Evolutionary conservation across 64 coral and sea anemone species (phyloP).

Genomic region (Trachythela sp.): DNA sequence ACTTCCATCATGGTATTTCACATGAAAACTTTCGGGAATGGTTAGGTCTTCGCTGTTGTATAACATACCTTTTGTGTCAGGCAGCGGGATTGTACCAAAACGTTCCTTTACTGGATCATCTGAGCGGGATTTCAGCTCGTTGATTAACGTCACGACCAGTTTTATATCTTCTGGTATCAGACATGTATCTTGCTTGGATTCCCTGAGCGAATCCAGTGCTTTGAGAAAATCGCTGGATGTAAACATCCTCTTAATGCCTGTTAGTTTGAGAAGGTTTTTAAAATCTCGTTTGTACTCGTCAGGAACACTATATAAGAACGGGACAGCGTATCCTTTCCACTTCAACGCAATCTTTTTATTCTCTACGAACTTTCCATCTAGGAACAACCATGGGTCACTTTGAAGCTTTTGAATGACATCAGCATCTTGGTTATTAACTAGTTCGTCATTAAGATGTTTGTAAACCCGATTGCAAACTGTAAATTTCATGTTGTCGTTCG

Average conservation of each 20-base stretch:
- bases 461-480: slow-evolving; percentile 48
- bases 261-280: slow-evolving; percentile 61
- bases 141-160: slow-evolving; percentile 57
- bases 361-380: slow-evolving; percentile 63
- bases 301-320: slow-evolving; percentile 70
- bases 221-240: slow-evolving; percentile 60
- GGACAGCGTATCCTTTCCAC: slow-evolving; percentile 65
- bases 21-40: background rate
- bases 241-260: slow-evolving; percentile 66
- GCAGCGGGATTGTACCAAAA: background rate
- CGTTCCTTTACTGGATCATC: background rate
- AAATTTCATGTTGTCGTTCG: slow-evolving; percentile 26
- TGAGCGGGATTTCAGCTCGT: slow-evolving; percentile 49
- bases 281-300: slow-evolving; percentile 55
- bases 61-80: background rate
- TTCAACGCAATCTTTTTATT: slow-evolving; percentile 68
- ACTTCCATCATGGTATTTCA: background rate
- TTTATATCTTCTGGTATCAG: slow-evolving; percentile 60
- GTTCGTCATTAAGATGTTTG: slow-evolving; percentile 60
- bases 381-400: slow-evolving; percentile 77
- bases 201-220: slow-evolving; percentile 51
- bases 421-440: slow-evolving; percentile 19
- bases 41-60: background rate
- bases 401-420: slow-evolving; percentile 55
- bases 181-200: slow-evolving; percentile 60